Conservation (phyloP, 2,888 invertebrate species). For the Agrilus cyanescens region DNA sequence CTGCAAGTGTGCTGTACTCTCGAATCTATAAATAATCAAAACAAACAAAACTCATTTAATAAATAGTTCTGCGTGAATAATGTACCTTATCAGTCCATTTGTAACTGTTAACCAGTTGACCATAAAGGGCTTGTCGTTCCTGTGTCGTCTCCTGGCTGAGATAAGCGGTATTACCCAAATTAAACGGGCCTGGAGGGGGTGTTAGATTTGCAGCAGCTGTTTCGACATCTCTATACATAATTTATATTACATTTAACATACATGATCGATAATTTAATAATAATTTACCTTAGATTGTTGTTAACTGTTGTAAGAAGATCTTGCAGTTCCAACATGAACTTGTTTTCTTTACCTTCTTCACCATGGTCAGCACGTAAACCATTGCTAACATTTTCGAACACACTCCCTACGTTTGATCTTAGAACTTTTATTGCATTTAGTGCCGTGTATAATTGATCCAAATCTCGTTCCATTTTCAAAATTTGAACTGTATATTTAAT, state of each 20-base stretch:
- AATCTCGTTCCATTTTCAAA: slow-evolving; percentile 29
- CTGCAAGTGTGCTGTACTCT: slow-evolving; percentile 76
- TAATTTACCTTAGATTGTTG: slow-evolving; percentile 55
- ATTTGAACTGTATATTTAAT: neutral
- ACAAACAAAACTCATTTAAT: neutral
- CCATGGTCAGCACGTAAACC: slow-evolving; percentile 69
- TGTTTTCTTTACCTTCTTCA: slow-evolving; percentile 67
- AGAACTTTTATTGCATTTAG: slow-evolving; percentile 64
- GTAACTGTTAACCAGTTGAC: slow-evolving; percentile 77
- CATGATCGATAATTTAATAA: neutral
- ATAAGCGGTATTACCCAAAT: slow-evolving; percentile 72
- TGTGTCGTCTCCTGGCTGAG: slow-evolving; percentile 84
- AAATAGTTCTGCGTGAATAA: neutral
- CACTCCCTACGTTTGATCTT: slow-evolving; percentile 71
- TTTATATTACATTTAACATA: slow-evolving; percentile 1
- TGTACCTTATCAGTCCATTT: slow-evolving; percentile 84
- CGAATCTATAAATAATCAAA: slow-evolving; percentile 43
- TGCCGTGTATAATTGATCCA: slow-evolving; percentile 64
- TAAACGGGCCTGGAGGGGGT: slow-evolving; percentile 70
- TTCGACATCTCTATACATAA: slow-evolving; percentile 61
- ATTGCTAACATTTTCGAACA: slow-evolving; percentile 75
- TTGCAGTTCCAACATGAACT: slow-evolving; percentile 65
- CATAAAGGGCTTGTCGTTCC: slow-evolving; percentile 79
- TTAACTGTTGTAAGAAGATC: slow-evolving; percentile 71
- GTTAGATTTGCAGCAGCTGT: slow-evolving; percentile 58